Evolutionary conservation across 2,888 invertebrate species (phyloP).

Genomic region (Ophioninae sp.): DNA sequence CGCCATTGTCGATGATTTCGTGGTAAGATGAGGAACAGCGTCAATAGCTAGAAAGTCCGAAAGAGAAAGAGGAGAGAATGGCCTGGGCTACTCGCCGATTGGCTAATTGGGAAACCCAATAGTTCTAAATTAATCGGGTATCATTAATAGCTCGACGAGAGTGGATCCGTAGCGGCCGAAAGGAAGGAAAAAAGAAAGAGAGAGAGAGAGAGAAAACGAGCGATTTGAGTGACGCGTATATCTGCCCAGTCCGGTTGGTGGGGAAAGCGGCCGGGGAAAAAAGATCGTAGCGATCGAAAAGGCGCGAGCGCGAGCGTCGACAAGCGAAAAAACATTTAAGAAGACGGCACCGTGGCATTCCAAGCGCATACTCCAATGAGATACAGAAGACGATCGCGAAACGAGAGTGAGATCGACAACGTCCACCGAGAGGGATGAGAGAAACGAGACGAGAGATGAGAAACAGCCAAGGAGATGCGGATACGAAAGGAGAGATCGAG

Average conservation of each 20-base stretch:
- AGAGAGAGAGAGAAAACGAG: slow-evolving; percentile 33
- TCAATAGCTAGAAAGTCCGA: slow-evolving; percentile 2
- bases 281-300: slow-evolving; percentile 65
- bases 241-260: slow-evolving; percentile 25
- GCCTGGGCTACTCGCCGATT: slow-evolving; percentile 71
- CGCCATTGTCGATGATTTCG: not conserved
- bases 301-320: slow-evolving; percentile 65
- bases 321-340: slow-evolving; percentile 75
- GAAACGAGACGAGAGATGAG: slow-evolving; percentile 51
- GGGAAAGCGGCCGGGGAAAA: slow-evolving; percentile 54
- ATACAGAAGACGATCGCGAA: slow-evolving; percentile 40
- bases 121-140: slow-evolving; percentile 81
- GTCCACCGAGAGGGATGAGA: slow-evolving; percentile 20
- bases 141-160: slow-evolving; percentile 78
- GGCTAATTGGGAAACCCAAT: slow-evolving; percentile 81
- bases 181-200: slow-evolving; percentile 49
- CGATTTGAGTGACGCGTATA: slow-evolving; percentile 37
- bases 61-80: slow-evolving; percentile 27
- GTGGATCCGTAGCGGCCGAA: slow-evolving; percentile 47
- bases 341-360: slow-evolving; percentile 74
- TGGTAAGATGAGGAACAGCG: slow-evolving; percentile 44
- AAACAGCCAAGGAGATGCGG: slow-evolving; percentile 55
- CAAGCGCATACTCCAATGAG: slow-evolving; percentile 48
- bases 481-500: slow-evolving; percentile 44
- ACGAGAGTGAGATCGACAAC: slow-evolving; percentile 44